A percentile compares a stretch with the other conserved stretches of the same genome.
Evolutionary conservation across 1,140 invertebrate genomes (phyloP).

Genomic region (Pachypsylla venusta): DNA sequence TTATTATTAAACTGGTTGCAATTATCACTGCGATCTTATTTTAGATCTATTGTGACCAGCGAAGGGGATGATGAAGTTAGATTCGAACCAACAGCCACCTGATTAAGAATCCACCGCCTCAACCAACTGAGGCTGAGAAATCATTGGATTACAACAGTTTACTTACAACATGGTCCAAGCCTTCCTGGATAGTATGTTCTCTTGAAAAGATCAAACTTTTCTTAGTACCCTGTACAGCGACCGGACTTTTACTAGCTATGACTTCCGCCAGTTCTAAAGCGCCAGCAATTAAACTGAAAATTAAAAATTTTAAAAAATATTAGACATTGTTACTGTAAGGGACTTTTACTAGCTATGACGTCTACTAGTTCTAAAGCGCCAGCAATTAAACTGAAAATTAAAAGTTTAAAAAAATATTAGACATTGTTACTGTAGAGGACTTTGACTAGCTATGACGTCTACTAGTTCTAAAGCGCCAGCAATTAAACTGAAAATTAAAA

Average conservation of each 20-base stretch:
- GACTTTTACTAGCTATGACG: slow-evolving; percentile 76
- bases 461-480: slow-evolving; percentile 55
- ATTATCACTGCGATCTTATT: too few species aligned
- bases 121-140: too few species aligned
- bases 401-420: too few species aligned
- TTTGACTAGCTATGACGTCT: slow-evolving; percentile 67
- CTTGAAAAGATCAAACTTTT: slow-evolving; percentile 66
- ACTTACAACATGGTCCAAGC: slow-evolving; percentile 75
- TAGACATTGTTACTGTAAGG: too few species aligned
- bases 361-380: slow-evolving; percentile 56
- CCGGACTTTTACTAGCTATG: slow-evolving; percentile 84
- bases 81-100: too few species aligned
- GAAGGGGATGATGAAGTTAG: too few species aligned
- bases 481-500: slow-evolving; percentile 41
- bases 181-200: slow-evolving; percentile 70
- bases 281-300: slow-evolving; percentile 45
- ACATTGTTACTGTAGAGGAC: too few species aligned
- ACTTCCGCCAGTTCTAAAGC: slow-evolving; percentile 55
- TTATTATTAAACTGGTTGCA: too few species aligned
- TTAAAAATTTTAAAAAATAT: too few species aligned
- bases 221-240: slow-evolving; percentile 86
- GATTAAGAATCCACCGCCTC: too few species aligned
- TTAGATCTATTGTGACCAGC: too few species aligned
- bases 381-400: slow-evolving; percentile 43
- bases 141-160: too few species aligned